Evolutionary conservation across 2,113 vertebrate species (phyloP).

Genomic region (Sisor rabdophorus): DNA sequence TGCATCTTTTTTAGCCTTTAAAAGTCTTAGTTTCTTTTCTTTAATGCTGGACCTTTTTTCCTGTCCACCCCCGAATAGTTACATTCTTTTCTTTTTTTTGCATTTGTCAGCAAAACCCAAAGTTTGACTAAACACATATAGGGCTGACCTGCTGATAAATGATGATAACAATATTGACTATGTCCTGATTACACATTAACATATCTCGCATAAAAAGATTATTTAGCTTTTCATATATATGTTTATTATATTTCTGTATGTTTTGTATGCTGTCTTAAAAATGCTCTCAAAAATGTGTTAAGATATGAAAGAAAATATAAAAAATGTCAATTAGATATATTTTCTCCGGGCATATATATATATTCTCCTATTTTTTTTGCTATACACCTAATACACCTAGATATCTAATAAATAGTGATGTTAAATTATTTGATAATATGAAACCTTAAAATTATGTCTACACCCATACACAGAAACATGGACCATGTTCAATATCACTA

Average conservation of each 20-base stretch:
- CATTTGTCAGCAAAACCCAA: not conserved
- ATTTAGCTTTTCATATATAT: no score
- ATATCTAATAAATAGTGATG: not conserved
- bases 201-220: not conserved
- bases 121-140: not conserved
- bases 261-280: not conserved
- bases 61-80: constrained; percentile 1
- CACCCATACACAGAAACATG: not conserved
- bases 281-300: not conserved
- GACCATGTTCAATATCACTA: not conserved
- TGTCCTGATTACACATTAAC: not conserved
- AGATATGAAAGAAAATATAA: not conserved
- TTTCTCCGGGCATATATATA: no score
- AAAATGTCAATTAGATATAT: no score
- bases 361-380: not conserved
- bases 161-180: not conserved
- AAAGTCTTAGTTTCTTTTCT: constrained; percentile 51
- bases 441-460: not conserved
- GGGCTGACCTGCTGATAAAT: not conserved
- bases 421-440: not conserved
- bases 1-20: constrained; percentile 65
- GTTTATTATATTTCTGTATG: not conserved
- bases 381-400: no score
- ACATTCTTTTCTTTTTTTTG: not conserved
- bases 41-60: constrained; percentile 43